Conservation (phyloP, 2,888 invertebrate genomes). For the Sinotaia quadrata region DNA sequence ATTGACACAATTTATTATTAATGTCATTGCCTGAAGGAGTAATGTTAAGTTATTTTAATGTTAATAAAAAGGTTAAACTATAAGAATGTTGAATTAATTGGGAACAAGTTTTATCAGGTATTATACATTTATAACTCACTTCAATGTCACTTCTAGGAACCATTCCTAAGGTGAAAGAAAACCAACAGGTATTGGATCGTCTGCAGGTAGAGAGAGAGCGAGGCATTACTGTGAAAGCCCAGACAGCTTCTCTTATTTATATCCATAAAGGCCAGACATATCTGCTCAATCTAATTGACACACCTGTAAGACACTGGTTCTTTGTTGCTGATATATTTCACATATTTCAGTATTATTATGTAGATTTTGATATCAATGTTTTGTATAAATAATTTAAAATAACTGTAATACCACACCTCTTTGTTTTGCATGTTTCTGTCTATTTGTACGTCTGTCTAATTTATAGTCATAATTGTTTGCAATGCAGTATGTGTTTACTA, state of each 20-base stretch:
- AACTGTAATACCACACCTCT: not conserved
- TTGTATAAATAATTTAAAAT: not conserved
- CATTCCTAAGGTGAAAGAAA: constrained; percentile 66
- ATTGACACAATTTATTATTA: not conserved
- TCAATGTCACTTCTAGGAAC: constrained; percentile 64
- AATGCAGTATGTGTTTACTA: too few relatives aligned
- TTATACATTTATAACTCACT: not conserved
- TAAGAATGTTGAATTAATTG: too few relatives aligned
- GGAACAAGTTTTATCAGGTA: not conserved
- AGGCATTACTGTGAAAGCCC: constrained; percentile 98
- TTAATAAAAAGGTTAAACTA: too few relatives aligned
- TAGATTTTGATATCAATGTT: not conserved
- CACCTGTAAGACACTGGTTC: constrained; percentile 77
- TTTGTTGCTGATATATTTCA: not conserved
- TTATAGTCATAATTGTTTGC: too few relatives aligned
- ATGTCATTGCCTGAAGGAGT: too few relatives aligned
- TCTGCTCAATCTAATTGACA: constrained; percentile 95
- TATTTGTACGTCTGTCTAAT: too few relatives aligned
- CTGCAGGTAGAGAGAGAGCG: constrained; percentile 91
- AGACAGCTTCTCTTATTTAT: constrained; percentile 88
- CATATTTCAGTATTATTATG: not conserved
- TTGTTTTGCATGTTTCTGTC: too few relatives aligned
- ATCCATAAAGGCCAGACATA: constrained; percentile 78
- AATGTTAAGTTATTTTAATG: too few relatives aligned
- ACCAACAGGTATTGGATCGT: constrained; percentile 74